phyloP scores from a whole-genome alignment of 2,113 vertebrate genomes.

The human (Homo sapiens) region DNA sequence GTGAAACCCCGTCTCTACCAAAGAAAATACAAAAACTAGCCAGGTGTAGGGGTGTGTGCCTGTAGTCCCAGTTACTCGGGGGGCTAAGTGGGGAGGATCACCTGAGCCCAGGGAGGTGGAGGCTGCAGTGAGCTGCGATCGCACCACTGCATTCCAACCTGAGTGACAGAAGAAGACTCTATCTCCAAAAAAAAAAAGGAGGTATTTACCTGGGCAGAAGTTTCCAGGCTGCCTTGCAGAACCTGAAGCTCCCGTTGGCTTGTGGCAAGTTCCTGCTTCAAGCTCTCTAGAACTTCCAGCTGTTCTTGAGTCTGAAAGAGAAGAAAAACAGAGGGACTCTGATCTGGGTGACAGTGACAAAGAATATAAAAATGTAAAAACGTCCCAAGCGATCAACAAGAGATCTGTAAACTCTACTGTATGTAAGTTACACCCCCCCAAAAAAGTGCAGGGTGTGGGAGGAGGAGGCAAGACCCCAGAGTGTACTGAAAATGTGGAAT shows the following conservation, averaged over 20 bases:
- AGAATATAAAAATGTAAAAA: neutral
- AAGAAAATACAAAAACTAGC: too few relatives aligned
- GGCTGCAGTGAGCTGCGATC: too few relatives aligned
- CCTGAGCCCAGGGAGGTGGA: too few relatives aligned
- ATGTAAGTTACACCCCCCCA: neutral
- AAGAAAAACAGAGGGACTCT: neutral
- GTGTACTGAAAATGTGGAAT: neutral
- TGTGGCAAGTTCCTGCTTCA: constrained; percentile 91
- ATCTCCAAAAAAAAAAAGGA: too few relatives aligned
- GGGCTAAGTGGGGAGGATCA: too few relatives aligned
- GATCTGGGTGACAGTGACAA: neutral
- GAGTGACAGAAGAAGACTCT: too few relatives aligned
- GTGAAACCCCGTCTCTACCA: too few relatives aligned
- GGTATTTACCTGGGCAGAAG: constrained; percentile 88
- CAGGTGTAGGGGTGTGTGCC: too few relatives aligned
- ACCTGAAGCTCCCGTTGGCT: constrained; percentile 90
- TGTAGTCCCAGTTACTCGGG: too few relatives aligned
- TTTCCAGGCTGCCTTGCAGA: constrained; percentile 86
- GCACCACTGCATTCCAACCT: too few relatives aligned
- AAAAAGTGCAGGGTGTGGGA: neutral
- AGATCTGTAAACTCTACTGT: neutral
- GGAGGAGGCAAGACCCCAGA: neutral
- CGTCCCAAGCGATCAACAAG: too few relatives aligned
- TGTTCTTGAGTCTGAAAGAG: constrained; percentile 90
- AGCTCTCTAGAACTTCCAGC: constrained; percentile 88